phyloP scores from a whole-genome alignment of 1,140 invertebrate genomes.

The Ephestia elutella region DNA sequence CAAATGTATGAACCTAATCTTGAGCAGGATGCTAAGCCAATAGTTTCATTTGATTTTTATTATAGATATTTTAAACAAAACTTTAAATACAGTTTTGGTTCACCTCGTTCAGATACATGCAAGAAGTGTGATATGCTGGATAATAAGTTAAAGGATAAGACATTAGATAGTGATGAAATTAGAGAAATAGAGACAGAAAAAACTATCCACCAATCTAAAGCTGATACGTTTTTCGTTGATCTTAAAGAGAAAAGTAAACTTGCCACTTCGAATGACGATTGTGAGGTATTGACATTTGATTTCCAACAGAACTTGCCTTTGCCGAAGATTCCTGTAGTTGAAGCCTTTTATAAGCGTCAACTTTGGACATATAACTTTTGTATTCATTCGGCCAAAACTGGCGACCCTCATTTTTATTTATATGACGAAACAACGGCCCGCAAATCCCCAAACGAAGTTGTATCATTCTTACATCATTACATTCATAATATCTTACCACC shows the following conservation, averaged over 20 bases:
- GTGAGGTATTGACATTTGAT: conserved; percentile 35
- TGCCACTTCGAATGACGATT: no score
- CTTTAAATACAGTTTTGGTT: no score
- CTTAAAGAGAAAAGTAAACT: no score
- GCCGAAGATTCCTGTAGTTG: conserved; percentile 37
- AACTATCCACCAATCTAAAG: no score
- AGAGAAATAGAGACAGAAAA: neutral
- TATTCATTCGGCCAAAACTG: conserved; percentile 30
- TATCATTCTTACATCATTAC: conserved; percentile 29
- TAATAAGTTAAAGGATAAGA: conserved; percentile 13
- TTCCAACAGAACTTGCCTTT: conserved; percentile 43
- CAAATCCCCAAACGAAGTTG: conserved; percentile 36
- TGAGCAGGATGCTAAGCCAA: no score
- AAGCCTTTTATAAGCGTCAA: conserved; percentile 41
- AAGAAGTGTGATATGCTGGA: conserved; percentile 20
- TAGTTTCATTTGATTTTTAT: no score
- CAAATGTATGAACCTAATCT: no score
- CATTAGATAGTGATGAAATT: conserved; percentile 4
- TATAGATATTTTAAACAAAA: no score
- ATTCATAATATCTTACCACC: no score
- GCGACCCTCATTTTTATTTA: conserved; percentile 29
- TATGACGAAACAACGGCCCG: no score
- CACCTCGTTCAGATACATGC: conserved; percentile 17
- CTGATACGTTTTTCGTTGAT: no score
- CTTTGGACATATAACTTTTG: conserved; percentile 36